A percentile compares a stretch with the other conserved stretches of the same genome.
phyloP scores from a whole-genome alignment of 2,797 vertebrate species.

The Scomberomorus guttatus region DNA sequence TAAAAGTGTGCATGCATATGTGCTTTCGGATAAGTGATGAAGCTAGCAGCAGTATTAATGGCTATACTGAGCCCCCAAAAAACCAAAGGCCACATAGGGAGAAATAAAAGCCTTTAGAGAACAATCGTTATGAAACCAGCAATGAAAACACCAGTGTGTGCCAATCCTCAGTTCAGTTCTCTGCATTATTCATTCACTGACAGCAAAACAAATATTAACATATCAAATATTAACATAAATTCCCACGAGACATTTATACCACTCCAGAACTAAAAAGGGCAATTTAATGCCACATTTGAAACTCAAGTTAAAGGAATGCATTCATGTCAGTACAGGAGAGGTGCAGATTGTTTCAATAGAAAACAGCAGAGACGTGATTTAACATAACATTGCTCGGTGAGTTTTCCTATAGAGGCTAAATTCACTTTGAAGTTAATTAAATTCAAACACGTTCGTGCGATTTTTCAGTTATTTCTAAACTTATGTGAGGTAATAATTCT shows the following conservation, averaged over 20 bases:
- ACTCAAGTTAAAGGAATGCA: slow-evolving; percentile 43
- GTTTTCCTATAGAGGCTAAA: slow-evolving; percentile 12
- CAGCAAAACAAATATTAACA: slow-evolving; percentile 82
- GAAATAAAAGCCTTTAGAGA: slow-evolving; percentile 64
- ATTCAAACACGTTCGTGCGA: background rate
- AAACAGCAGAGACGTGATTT: slow-evolving; percentile 18
- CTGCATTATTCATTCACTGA: slow-evolving; percentile 79
- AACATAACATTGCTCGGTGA: background rate
- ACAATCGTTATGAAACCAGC: slow-evolving; percentile 65
- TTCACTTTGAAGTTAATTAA: background rate
- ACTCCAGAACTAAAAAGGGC: slow-evolving; percentile 67
- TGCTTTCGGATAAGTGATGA: slow-evolving; percentile 21
- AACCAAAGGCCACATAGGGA: slow-evolving; percentile 55
- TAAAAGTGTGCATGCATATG: background rate
- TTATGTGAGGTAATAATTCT: background rate
- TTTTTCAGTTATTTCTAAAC: background rate
- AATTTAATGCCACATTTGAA: slow-evolving; percentile 73
- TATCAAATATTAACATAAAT: slow-evolving; percentile 79
- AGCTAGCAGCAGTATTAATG: slow-evolving; percentile 38
- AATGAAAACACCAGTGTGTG: slow-evolving; percentile 47
- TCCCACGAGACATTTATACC: slow-evolving; percentile 68
- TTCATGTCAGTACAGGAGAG: slow-evolving; percentile 28
- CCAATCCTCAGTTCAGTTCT: slow-evolving; percentile 60
- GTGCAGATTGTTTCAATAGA: background rate
- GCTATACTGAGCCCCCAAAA: slow-evolving; percentile 12